Percentiles rank a stretch among this genome's conserved stretches.
phyloP scores from a whole-genome alignment of 1,140 invertebrate species.

The Phymorhynchus buccinoides region DNA sequence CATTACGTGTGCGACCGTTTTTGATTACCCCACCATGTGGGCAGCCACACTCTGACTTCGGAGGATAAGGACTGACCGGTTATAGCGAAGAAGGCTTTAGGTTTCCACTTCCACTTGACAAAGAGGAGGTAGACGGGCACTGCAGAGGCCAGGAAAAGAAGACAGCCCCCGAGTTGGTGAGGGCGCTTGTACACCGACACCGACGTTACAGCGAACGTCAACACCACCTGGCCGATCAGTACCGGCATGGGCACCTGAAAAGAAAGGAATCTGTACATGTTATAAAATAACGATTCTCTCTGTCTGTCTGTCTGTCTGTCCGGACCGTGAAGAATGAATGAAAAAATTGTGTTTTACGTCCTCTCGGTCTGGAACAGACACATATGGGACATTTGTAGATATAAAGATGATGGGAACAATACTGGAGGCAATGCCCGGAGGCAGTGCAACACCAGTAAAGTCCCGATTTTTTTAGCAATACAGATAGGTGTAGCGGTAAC shows the following conservation, averaged over 20 bases:
- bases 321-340: no score
- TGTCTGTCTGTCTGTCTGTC: neutral
- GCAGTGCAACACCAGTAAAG: no score
- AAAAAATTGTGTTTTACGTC: neutral
- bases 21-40: no score
- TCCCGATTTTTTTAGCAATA: no score
- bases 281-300: neutral
- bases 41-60: neutral
- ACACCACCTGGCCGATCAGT: conserved; percentile 43
- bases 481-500: no score
- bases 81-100: conserved; percentile 77
- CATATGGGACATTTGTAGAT: neutral
- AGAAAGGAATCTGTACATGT: neutral
- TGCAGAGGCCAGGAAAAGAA: conserved; percentile 86
- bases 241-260: conserved; percentile 47
- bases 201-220: conserved; percentile 34
- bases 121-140: conserved; percentile 88
- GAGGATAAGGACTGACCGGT: conserved; percentile 79
- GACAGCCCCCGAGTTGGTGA: conserved; percentile 84
- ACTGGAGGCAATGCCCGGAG: neutral
- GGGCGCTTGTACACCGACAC: conserved; percentile 72
- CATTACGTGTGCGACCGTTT: no score
- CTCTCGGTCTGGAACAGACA: neutral
- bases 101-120: conserved; percentile 85
- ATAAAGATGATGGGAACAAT: neutral